Evolutionary conservation across 2,888 invertebrate species (phyloP).

Genomic region (Frankliniella fusca): DNA sequence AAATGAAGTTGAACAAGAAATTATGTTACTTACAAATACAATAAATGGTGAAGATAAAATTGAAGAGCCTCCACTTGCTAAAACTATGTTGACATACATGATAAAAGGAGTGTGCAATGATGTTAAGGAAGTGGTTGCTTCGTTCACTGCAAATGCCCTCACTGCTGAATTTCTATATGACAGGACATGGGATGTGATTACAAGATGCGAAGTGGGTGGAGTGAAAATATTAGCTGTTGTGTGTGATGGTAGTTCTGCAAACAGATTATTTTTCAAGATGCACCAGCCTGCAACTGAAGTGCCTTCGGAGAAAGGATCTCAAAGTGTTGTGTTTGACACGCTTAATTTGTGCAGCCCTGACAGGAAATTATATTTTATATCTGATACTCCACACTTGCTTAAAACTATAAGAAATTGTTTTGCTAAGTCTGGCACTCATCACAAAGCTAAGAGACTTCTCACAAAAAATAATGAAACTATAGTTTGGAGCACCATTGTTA

Average conservation of each 20-base stretch:
- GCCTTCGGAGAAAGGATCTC: too few species aligned
- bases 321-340: neutral
- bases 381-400: neutral
- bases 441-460: neutral
- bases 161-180: neutral
- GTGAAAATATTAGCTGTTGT: neutral
- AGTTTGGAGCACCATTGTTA: neutral
- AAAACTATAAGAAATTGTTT: neutral
- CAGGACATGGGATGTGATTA: neutral
- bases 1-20: neutral
- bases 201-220: neutral
- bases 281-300: neutral
- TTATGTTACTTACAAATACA: neutral
- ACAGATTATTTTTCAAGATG: neutral
- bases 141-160: neutral
- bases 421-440: neutral
- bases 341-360: neutral
- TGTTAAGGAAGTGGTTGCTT: neutral
- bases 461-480: neutral
- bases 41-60: neutral
- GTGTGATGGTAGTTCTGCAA: too few species aligned
- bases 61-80: neutral
- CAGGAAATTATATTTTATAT: neutral
- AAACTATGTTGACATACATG: neutral
- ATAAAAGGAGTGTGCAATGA: neutral